phyloP scores from a whole-genome alignment of 1,140 invertebrate species.

The Magallana ariakensis region DNA sequence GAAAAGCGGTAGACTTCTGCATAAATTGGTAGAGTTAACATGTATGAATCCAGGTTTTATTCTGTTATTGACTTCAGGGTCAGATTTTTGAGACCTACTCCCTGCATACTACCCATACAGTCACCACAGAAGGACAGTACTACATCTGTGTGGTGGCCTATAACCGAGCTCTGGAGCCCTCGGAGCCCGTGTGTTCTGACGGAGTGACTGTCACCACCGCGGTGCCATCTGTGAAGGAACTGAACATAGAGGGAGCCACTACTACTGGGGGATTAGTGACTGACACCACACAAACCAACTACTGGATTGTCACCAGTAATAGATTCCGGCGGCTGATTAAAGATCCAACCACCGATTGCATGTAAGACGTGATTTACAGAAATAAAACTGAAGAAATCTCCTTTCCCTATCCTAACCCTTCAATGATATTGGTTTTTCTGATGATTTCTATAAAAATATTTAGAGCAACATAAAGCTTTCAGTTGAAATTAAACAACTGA shows the following conservation, averaged over 20 bases:
- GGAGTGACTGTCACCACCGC: constrained; percentile 61
- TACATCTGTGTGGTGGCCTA: constrained; percentile 65
- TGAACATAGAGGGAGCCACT: constrained; percentile 51
- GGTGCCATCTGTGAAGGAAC: constrained; percentile 48
- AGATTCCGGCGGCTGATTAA: constrained; percentile 46
- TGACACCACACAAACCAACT: background rate
- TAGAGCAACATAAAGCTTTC: too few species aligned
- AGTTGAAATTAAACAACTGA: too few species aligned
- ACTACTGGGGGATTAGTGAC: constrained; percentile 56
- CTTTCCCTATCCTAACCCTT: too few species aligned
- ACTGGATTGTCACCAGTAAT: constrained; percentile 54
- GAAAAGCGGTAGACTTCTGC: too few species aligned
- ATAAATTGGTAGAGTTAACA: too few species aligned
- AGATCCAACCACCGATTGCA: constrained; percentile 52
- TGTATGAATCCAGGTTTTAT: too few species aligned
- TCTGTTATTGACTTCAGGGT: background rate
- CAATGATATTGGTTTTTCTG: too few species aligned
- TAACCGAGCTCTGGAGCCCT: constrained; percentile 64
- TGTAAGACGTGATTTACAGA: constrained; percentile 43
- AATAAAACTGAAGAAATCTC: background rate
- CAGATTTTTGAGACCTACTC: constrained; percentile 58
- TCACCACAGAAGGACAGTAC: constrained; percentile 54
- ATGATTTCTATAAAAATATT: too few species aligned
- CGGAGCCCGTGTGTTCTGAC: constrained; percentile 67
- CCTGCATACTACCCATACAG: constrained; percentile 42